phyloP scores from a whole-genome alignment of 2,888 invertebrate species.

The Bombylius discolor region DNA sequence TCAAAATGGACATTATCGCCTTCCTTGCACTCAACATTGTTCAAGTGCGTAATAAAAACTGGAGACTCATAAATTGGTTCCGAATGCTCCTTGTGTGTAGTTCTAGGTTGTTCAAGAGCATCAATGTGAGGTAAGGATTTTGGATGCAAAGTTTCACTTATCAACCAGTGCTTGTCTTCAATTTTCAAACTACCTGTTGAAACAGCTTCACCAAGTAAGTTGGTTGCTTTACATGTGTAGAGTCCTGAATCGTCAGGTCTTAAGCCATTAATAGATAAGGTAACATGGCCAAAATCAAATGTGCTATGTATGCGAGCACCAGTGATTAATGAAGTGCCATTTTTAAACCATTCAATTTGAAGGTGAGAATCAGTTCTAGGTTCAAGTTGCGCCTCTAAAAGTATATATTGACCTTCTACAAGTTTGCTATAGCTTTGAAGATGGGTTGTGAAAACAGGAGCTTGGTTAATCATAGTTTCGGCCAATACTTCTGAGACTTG shows the following conservation, averaged over 20 bases:
- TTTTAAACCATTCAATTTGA: slow-evolving; percentile 84
- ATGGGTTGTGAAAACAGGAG: slow-evolving; percentile 92
- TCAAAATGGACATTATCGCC: slow-evolving; percentile 82
- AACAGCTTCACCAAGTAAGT: slow-evolving; percentile 85
- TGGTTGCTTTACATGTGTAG: slow-evolving; percentile 90
- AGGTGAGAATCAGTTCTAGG: slow-evolving; percentile 80
- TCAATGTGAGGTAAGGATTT: slow-evolving; percentile 77
- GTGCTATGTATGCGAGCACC: slow-evolving; percentile 84
- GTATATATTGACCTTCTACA: slow-evolving; percentile 74
- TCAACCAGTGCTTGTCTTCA: slow-evolving; percentile 75
- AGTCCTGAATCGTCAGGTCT: slow-evolving; percentile 87
- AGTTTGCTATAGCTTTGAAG: slow-evolving; percentile 72
- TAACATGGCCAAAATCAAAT: slow-evolving; percentile 93
- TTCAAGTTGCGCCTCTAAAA: slow-evolving; percentile 80
- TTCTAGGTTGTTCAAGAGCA: slow-evolving; percentile 68
- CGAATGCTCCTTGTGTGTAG: slow-evolving; percentile 50
- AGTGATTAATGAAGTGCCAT: slow-evolving; percentile 71
- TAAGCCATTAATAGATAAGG: slow-evolving; percentile 75
- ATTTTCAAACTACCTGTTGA: slow-evolving; percentile 83
- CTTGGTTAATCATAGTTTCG: slow-evolving; percentile 73
- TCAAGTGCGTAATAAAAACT: slow-evolving; percentile 79
- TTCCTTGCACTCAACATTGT: slow-evolving; percentile 79
- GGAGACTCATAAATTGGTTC: slow-evolving; percentile 74
- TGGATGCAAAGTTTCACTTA: slow-evolving; percentile 78
- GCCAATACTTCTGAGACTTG: slow-evolving; percentile 79